These are phyloP conservation scores for Caenorhabditis afra DNA, from an alignment of 2,888 invertebrate species.

Conservation along the genomic window DNA sequence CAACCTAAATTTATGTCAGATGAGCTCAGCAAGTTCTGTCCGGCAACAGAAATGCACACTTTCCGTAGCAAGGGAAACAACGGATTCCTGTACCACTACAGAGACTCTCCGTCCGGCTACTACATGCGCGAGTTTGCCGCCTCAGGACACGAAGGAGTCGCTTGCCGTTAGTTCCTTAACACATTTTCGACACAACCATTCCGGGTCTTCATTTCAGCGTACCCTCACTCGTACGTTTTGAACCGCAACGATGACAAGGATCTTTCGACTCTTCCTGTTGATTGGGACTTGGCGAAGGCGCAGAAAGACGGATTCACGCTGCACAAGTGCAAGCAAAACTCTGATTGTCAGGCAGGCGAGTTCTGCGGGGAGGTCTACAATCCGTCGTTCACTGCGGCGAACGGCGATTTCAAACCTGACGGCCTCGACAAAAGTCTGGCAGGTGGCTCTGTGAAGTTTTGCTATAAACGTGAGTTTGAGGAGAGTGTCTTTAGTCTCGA, in stretches of 20 bases:
- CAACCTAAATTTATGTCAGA: no score
- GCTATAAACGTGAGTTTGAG: conserved; percentile 25
- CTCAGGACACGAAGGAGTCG: not conserved
- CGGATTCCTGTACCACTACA: conserved; percentile 3
- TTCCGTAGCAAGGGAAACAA: not conserved
- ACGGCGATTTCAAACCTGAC: not conserved
- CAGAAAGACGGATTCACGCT: not conserved
- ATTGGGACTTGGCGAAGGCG: not conserved
- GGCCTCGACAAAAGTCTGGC: conserved; percentile 14
- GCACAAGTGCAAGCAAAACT: not conserved
- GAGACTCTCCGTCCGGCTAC: not conserved
- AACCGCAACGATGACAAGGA: not conserved
- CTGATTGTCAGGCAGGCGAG: not conserved
- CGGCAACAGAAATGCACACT: not conserved
- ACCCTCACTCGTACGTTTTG: conserved; percentile 24
- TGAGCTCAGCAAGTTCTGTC: not conserved
- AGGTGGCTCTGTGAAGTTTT: conserved; percentile 7
- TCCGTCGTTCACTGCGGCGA: conserved; percentile 17
- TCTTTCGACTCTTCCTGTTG: not conserved
- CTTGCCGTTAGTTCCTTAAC: conserved; percentile 32
- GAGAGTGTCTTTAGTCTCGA: no score
- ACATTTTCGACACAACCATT: not conserved
- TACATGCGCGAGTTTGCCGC: not conserved
- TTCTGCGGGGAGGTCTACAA: conserved; percentile 36
- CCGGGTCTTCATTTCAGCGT: conserved; percentile 9